These are phyloP conservation scores for Anthopleura sola DNA, from an alignment of 64 coral and sea anemone species.

Conservation along the genomic window DNA sequence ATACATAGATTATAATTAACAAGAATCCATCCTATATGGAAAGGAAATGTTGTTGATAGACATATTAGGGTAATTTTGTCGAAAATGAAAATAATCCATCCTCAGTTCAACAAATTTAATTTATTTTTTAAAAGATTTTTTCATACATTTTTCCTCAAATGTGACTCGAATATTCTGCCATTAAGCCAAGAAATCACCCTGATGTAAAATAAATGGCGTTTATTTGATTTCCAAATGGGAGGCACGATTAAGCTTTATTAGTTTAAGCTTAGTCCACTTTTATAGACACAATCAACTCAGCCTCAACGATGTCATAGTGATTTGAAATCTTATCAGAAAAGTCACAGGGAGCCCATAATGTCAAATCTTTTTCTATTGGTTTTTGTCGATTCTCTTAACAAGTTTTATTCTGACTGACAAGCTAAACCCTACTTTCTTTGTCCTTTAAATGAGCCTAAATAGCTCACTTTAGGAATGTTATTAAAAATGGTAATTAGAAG, in stretches of 20 bases:
- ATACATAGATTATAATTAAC: neutral
- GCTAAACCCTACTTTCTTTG: neutral
- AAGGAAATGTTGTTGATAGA: neutral
- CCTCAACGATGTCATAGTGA: neutral
- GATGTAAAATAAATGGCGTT: neutral
- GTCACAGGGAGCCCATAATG: neutral
- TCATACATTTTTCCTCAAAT: neutral
- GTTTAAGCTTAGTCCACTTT: neutral
- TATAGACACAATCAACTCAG: neutral
- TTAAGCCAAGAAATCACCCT: neutral
- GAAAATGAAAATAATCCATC: neutral
- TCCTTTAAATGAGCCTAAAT: neutral
- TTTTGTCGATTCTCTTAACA: neutral
- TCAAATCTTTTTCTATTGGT: neutral
- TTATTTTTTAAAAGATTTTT: neutral
- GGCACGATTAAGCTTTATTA: neutral
- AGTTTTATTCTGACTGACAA: neutral
- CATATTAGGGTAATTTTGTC: neutral
- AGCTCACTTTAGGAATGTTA: constrained; percentile 23
- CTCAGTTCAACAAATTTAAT: neutral
- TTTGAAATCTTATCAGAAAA: neutral
- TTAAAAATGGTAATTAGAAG: constrained; percentile 7
- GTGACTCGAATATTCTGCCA: neutral
- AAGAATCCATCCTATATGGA: neutral
- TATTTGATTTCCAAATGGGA: neutral